Evolutionary conservation across 1,140 invertebrate genomes (phyloP).

Genomic region (Cherax destructor): DNA sequence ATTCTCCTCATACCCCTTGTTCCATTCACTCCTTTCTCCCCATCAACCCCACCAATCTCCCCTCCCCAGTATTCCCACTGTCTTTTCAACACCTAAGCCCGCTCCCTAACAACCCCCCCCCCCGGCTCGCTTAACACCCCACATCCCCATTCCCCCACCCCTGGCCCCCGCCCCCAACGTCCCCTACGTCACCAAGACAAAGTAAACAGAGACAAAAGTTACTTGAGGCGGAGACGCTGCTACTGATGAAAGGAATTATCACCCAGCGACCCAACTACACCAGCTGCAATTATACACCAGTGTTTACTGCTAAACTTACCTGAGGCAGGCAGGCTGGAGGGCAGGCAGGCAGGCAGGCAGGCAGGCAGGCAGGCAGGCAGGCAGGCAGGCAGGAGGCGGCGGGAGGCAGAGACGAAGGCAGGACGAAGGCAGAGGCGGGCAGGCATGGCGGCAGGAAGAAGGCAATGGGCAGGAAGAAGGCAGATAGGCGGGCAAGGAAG

Average conservation of each 20-base stretch:
- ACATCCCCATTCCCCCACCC: background rate
- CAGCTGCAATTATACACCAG: conserved; percentile 25
- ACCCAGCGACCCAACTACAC: background rate
- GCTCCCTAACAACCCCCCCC: background rate
- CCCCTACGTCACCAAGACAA: background rate
- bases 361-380: background rate
- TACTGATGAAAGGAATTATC: background rate
- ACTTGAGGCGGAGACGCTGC: background rate
- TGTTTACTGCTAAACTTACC: conserved; percentile 24
- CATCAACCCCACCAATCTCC: no score
- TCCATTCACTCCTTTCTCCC: no score
- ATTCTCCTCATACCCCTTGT: no score
- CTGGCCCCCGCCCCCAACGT: background rate
- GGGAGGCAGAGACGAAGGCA: background rate
- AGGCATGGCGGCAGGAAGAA: background rate
- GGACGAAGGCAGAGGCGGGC: background rate
- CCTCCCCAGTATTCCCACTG: no score
- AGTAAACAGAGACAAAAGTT: background rate
- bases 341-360: background rate
- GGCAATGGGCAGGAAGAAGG: background rate
- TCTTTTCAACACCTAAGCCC: no score
- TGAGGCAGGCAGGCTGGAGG: background rate
- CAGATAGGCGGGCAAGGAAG: background rate
- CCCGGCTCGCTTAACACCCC: background rate
- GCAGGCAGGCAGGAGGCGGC: background rate